A percentile compares a stretch with the other conserved stretches of the same genome.
Conservation (phyloP, 2,888 invertebrate species). For the Leptinotarsa peninsularis region DNA sequence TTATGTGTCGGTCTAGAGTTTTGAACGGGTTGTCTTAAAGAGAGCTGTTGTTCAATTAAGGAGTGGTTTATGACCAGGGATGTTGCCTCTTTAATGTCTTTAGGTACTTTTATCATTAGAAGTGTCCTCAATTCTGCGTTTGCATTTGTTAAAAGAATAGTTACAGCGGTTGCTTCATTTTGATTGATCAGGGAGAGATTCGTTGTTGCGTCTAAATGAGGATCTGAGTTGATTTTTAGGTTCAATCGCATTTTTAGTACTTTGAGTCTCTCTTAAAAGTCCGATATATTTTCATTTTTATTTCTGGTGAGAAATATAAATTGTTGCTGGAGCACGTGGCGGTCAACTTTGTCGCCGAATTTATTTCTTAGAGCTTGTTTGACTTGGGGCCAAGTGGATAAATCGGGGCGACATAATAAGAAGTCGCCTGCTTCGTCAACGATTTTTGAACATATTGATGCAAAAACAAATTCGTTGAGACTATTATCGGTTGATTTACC, state of each 20-base stretch:
- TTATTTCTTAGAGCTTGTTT: not conserved
- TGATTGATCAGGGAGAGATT: not conserved
- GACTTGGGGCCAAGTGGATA: not conserved
- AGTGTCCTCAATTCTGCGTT: not conserved
- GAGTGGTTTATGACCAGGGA: not conserved
- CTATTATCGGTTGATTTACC: too few species aligned
- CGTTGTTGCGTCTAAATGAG: not conserved
- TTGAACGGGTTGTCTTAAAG: not conserved
- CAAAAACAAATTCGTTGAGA: too few species aligned
- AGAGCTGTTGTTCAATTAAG: not conserved
- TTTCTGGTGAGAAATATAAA: not conserved
- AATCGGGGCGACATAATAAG: too few species aligned
- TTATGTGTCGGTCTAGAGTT: not conserved
- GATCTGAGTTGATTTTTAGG: not conserved
- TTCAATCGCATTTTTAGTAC: not conserved
- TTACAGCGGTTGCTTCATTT: not conserved
- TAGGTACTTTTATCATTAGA: constrained; percentile 2
- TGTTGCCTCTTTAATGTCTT: not conserved
- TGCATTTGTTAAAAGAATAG: not conserved
- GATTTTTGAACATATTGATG: too few species aligned
- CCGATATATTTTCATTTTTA: not conserved
- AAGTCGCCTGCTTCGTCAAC: too few species aligned
- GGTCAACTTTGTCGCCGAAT: too few species aligned
- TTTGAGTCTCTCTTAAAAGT: not conserved
- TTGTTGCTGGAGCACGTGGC: not conserved